Evolutionary conservation across 2,888 invertebrate genomes (phyloP).

Genomic region (Altica lythri): DNA sequence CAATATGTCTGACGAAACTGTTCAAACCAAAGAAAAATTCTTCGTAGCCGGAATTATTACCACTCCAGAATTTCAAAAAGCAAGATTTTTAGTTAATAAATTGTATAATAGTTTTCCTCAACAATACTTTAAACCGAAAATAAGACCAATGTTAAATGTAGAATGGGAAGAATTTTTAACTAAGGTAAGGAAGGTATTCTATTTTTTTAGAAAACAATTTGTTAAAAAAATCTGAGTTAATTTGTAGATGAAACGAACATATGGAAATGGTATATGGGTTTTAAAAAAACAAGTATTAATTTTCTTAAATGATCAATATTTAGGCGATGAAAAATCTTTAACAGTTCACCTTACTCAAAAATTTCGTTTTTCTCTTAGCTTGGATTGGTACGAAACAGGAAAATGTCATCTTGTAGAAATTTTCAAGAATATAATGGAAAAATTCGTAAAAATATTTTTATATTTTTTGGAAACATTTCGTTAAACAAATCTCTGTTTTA

Average conservation of each 20-base stretch:
- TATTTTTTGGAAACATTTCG: conserved; percentile 19
- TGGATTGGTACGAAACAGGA: conserved; percentile 59
- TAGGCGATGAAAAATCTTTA: conserved; percentile 63
- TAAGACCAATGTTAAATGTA: conserved; percentile 51
- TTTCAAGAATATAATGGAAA: conserved; percentile 53
- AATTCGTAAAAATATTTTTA: conserved; percentile 39
- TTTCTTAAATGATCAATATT: conserved; percentile 58
- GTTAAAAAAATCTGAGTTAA: not conserved
- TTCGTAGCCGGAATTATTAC: conserved; percentile 49
- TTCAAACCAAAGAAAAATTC: conserved; percentile 38
- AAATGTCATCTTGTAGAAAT: conserved; percentile 56
- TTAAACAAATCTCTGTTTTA: conserved; percentile 52
- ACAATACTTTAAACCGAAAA: conserved; percentile 47
- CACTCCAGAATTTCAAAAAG: conserved; percentile 51
- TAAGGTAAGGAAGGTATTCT: conserved; percentile 37
- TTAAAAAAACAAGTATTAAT: conserved; percentile 59
- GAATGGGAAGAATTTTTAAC: conserved; percentile 52
- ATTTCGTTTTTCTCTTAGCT: conserved; percentile 57
- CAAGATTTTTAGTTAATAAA: conserved; percentile 45
- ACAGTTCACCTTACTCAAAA: conserved; percentile 56
- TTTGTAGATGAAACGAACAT: conserved; percentile 48
- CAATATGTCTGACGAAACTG: not conserved
- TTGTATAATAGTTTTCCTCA: conserved; percentile 47
- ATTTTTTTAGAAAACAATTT: not conserved
- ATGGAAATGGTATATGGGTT: conserved; percentile 59